Conservation (phyloP, 2,888 invertebrate genomes). For the Platycheirus albimanus region DNA sequence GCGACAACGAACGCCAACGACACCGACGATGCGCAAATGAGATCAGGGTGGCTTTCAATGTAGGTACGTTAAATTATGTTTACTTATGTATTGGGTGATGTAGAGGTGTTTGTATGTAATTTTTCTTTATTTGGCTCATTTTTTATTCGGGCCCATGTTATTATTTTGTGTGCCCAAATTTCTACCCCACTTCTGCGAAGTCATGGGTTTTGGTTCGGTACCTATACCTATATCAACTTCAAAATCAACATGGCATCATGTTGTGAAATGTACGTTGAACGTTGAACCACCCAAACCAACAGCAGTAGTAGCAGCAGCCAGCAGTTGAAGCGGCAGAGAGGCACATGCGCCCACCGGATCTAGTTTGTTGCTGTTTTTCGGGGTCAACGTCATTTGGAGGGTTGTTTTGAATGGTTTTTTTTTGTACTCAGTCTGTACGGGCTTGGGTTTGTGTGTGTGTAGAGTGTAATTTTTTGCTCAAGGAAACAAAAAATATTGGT, state of each 20-base stretch:
- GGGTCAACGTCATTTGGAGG: constrained; percentile 81
- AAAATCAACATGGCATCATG: constrained; percentile 44
- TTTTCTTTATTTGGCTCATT: constrained; percentile 38
- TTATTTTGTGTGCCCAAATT: constrained; percentile 4
- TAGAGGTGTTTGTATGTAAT: constrained; percentile 24
- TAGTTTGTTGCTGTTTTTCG: constrained; percentile 77
- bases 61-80: not conserved
- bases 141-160: constrained; percentile 2
- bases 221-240: no score
- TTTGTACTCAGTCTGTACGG: constrained; percentile 27
- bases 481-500: not conserved
- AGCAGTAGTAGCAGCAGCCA: no score
- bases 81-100: no score
- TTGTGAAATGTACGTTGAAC: constrained; percentile 65
- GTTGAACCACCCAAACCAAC: no score
- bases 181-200: constrained; percentile 18
- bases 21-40: constrained; percentile 43
- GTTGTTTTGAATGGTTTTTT: constrained; percentile 76
- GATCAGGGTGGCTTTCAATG: constrained; percentile 31
- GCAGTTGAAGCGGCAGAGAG: constrained; percentile 46
- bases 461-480: constrained; percentile 13
- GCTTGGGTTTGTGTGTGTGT: constrained; percentile 9
- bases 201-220: not conserved
- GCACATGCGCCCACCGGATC: constrained; percentile 73
- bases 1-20: no score